phyloP scores from a whole-genome alignment of 2,113 vertebrate species.

The Neopipo cinnamomea region DNA sequence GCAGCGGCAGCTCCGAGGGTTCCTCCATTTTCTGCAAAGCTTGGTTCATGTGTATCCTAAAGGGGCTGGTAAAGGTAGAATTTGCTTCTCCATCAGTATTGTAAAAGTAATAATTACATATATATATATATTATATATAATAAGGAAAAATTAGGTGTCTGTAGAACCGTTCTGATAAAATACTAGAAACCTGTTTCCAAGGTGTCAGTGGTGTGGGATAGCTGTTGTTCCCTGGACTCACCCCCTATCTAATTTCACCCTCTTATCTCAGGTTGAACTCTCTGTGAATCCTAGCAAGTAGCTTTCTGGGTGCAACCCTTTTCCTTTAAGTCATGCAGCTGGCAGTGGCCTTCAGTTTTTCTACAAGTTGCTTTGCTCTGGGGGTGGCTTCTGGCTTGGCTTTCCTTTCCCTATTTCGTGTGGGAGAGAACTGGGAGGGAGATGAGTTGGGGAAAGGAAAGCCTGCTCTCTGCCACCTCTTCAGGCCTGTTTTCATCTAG shows the following conservation, averaged over 20 bases:
- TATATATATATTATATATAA: fast-evolving
- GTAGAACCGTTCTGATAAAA: neutral
- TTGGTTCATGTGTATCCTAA: neutral
- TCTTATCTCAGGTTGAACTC: neutral
- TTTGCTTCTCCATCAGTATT: neutral
- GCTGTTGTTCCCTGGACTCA: neutral
- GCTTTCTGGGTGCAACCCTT: neutral
- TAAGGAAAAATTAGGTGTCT: neutral
- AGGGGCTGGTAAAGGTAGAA: neutral
- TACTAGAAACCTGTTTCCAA: neutral
- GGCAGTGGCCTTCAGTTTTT: neutral
- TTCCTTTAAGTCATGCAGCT: neutral
- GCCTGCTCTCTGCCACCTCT: neutral
- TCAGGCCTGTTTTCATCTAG: neutral
- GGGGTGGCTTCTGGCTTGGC: neutral
- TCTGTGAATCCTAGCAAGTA: neutral
- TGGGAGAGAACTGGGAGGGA: neutral
- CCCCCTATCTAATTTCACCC: neutral
- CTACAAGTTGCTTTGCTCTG: neutral
- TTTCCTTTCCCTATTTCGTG: neutral
- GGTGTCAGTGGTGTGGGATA: neutral
- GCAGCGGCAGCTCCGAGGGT: neutral
- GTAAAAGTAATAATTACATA: neutral
- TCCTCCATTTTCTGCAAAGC: neutral
- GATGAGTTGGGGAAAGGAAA: neutral